Evolutionary conservation across 2,797 vertebrate species (phyloP).

Genomic region (Danio tinwini): DNA sequence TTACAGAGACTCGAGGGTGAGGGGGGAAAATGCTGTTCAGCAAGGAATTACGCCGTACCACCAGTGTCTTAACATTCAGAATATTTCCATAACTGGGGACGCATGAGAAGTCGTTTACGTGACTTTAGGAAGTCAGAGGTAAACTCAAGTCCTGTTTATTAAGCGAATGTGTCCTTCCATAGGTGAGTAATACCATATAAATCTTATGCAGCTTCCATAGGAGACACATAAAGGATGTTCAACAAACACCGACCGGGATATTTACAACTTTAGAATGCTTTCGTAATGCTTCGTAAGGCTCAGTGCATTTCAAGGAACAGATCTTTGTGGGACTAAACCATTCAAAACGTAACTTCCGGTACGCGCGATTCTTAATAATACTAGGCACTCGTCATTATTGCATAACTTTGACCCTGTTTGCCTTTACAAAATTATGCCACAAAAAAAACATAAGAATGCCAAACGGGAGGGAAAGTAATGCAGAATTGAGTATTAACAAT

Average conservation of each 20-base stretch:
- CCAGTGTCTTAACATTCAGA: constrained; percentile 63
- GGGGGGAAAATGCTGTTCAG: constrained; percentile 62
- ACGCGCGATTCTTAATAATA: constrained; percentile 69
- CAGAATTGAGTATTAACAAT: constrained; percentile 5
- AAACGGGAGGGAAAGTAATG: constrained; percentile 43
- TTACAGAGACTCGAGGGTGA: constrained; percentile 66
- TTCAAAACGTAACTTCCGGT: constrained; percentile 41
- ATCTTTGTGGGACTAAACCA: constrained; percentile 44
- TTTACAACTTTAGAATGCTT: constrained; percentile 69
- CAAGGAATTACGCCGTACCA: constrained; percentile 67
- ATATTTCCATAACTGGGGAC: constrained; percentile 58
- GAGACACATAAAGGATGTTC: constrained; percentile 58
- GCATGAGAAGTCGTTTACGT: constrained; percentile 57
- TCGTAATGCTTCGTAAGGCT: constrained; percentile 76
- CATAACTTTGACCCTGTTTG: constrained; percentile 89
- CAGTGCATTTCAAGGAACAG: constrained; percentile 70
- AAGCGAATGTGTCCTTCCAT: constrained; percentile 49
- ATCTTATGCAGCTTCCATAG: constrained; percentile 57
- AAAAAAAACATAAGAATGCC: constrained; percentile 73
- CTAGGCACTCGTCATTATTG: constrained; percentile 87
- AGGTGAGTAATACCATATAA: constrained; percentile 50
- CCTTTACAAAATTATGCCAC: constrained; percentile 87
- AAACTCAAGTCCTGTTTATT: constrained; percentile 51
- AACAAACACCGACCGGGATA: constrained; percentile 66
- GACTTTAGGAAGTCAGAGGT: constrained; percentile 53